A percentile compares a stretch with the other conserved stretches of the same genome.
phyloP scores from a whole-genome alignment of 2,113 vertebrate species.

The Xyliphius kryptos region DNA sequence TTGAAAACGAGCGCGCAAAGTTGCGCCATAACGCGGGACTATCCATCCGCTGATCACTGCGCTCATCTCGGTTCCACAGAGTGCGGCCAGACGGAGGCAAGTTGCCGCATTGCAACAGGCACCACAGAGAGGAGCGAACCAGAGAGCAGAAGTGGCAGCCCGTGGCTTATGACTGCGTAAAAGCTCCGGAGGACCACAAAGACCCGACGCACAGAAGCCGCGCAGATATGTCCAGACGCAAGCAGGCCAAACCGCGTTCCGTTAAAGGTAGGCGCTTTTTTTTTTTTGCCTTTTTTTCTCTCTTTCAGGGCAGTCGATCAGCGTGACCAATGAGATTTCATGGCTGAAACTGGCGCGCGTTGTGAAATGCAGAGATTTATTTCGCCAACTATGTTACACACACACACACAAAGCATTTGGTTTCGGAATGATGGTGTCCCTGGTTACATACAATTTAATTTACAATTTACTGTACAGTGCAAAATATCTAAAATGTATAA shows the following conservation, averaged over 20 bases:
- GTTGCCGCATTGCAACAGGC: constrained; percentile 98
- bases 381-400: no score
- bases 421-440: no score
- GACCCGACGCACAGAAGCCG: constrained; percentile 42
- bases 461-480: no score
- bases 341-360: constrained; percentile 63
- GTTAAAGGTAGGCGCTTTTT: constrained; percentile 85
- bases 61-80: constrained; percentile 24
- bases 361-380: constrained; percentile 41
- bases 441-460: no score
- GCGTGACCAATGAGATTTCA: constrained; percentile 70
- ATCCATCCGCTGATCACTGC: constrained; percentile 23
- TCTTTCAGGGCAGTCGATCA: constrained; percentile 26
- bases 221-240: constrained; percentile 89
- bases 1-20: constrained; percentile 44
- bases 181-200: constrained; percentile 50
- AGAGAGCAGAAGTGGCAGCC: constrained; percentile 42
- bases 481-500: no score
- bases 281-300: constrained; percentile 17
- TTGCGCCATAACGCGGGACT: constrained; percentile 39
- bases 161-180: constrained; percentile 51
- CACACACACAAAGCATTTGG: no score
- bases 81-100: constrained; percentile 40
- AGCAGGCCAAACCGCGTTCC: constrained; percentile 95
- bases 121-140: constrained; percentile 55